These are phyloP conservation scores for Azorinus chamasolen DNA, from an alignment of 2,888 invertebrate genomes.

Conservation along the genomic window DNA sequence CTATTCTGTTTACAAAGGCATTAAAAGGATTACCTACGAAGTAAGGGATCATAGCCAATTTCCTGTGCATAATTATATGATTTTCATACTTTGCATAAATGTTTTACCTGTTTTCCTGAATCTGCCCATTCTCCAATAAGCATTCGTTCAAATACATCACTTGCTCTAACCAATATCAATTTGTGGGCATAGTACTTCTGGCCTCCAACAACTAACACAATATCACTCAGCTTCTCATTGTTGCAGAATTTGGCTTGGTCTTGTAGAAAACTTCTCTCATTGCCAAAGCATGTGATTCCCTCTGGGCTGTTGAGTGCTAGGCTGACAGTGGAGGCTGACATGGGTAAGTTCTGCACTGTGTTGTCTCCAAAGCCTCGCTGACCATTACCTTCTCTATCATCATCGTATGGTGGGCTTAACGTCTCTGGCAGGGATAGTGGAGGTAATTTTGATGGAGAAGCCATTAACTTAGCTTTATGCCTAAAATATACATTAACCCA, in stretches of 20 bases:
- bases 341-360: constrained; percentile 4
- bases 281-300: constrained; percentile 81
- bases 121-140: constrained; percentile 85
- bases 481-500: too few relatives aligned
- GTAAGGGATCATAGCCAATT: too few relatives aligned
- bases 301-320: constrained; percentile 74
- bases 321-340: constrained; percentile 64
- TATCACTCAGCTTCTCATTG: constrained; percentile 79
- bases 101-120: constrained; percentile 70
- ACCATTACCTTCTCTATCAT: constrained; percentile 15
- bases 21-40: too few relatives aligned
- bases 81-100: too few relatives aligned
- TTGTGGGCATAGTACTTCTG: constrained; percentile 86
- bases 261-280: constrained; percentile 69
- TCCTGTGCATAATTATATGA: too few relatives aligned
- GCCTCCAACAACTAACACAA: constrained; percentile 84
- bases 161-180: constrained; percentile 86
- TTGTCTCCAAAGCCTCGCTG: constrained; percentile 1
- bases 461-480: constrained; percentile 34
- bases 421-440: constrained; percentile 59
- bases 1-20: too few relatives aligned
- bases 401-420: constrained; percentile 44
- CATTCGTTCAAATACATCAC: constrained; percentile 88
- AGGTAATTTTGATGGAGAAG: constrained; percentile 65
- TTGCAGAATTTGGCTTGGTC: constrained; percentile 80